Conservation (phyloP, 1,140 invertebrate genomes). For the Papilio glaucus region DNA sequence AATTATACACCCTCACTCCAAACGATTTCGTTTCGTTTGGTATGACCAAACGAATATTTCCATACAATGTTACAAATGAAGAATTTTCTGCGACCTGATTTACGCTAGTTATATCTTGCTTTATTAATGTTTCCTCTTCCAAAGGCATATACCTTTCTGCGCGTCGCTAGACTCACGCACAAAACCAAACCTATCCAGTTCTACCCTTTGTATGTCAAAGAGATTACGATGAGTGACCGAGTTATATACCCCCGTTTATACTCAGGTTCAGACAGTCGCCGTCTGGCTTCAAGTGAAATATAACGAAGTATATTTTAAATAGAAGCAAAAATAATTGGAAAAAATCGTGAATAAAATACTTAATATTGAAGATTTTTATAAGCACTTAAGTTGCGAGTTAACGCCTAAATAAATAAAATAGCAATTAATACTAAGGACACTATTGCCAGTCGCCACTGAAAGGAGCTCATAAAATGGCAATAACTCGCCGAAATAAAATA, state of each 20-base stretch:
- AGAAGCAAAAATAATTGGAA: neutral
- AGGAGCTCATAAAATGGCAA: slow-evolving; percentile 36
- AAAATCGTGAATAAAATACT: neutral
- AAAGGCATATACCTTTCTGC: slow-evolving; percentile 32
- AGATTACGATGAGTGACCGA: slow-evolving; percentile 45
- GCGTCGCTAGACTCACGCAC: slow-evolving; percentile 45
- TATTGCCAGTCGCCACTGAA: slow-evolving; percentile 12
- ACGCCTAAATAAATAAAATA: slow-evolving; percentile 30
- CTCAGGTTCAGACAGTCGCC: slow-evolving; percentile 44
- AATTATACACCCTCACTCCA: too few relatives aligned
- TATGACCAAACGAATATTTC: neutral
- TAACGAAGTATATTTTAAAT: slow-evolving; percentile 40
- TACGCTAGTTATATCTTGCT: slow-evolving; percentile 24
- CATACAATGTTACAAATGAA: neutral
- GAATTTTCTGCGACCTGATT: slow-evolving; percentile 1
- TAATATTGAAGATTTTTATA: neutral
- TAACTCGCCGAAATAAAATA: slow-evolving; percentile 26
- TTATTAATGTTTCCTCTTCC: slow-evolving; percentile 64
- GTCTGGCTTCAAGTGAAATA: slow-evolving; percentile 41
- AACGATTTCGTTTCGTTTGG: too few relatives aligned
- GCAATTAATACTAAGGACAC: neutral
- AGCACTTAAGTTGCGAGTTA: neutral
- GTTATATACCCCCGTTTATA: slow-evolving; percentile 55
- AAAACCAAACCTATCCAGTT: slow-evolving; percentile 66
- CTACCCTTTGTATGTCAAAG: slow-evolving; percentile 52